A percentile compares a stretch with the other conserved stretches of the same genome.
Evolutionary conservation across 2,797 vertebrate genomes (phyloP).

Genomic region (Labeo calbasu): DNA sequence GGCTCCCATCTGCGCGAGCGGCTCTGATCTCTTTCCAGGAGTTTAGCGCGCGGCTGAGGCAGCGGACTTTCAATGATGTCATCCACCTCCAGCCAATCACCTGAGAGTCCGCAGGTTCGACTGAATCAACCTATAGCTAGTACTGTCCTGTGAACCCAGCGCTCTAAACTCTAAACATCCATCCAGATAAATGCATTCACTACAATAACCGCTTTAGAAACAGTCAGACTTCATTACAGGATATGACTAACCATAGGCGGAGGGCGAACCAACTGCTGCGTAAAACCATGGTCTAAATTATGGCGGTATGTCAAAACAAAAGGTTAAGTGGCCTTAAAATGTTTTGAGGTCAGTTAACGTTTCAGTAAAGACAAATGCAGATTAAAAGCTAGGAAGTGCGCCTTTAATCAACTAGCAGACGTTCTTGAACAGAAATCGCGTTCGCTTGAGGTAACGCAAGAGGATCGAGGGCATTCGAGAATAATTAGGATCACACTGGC

Average conservation of each 20-base stretch:
- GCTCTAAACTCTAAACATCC: neutral
- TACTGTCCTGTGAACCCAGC: neutral
- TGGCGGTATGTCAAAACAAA: neutral
- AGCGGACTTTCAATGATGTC: conserved; percentile 69
- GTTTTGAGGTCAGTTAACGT: neutral
- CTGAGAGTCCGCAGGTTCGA: conserved; percentile 46
- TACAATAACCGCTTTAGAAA: neutral
- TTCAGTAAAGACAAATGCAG: neutral
- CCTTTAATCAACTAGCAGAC: neutral
- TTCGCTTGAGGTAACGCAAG: neutral
- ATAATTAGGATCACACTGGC: neutral
- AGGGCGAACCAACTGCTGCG: neutral
- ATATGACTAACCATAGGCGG: neutral
- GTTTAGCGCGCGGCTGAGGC: conserved; percentile 53
- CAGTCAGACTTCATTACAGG: neutral
- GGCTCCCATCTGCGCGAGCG: conserved; percentile 52
- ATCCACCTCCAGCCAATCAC: conserved; percentile 73
- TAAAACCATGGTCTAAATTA: neutral
- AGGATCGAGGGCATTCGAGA: neutral
- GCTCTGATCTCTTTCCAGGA: conserved; percentile 58
- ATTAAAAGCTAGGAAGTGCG: neutral
- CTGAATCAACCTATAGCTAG: conserved; percentile 50
- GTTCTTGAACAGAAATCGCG: neutral
- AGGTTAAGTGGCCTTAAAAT: neutral
- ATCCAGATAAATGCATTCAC: neutral